Evolutionary conservation across 2,113 vertebrate genomes (phyloP).

Genomic region (Cynoglossus semilaevis): DNA sequence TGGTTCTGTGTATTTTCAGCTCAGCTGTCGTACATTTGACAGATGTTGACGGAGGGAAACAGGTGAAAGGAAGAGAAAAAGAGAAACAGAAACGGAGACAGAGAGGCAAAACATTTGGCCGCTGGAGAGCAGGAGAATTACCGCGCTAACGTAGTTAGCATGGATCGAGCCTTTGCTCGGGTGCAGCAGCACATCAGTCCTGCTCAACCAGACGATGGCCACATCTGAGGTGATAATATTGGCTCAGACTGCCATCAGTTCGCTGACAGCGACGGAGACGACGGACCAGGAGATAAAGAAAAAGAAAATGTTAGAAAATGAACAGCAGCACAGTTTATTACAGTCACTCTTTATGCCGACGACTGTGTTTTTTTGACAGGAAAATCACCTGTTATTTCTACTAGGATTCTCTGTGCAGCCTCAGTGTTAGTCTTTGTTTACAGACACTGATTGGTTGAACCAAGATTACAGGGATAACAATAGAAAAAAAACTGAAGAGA

Average conservation of each 20-base stretch:
- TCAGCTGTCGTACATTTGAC: slow-evolving; percentile 63
- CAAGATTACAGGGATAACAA: slow-evolving; percentile 34
- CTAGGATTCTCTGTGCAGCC: background rate
- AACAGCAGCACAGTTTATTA: background rate
- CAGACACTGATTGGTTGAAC: slow-evolving; percentile 29
- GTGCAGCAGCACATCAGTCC: slow-evolving; percentile 50
- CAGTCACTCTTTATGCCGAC: background rate
- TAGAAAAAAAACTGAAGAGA: slow-evolving; percentile 29
- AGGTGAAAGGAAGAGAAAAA: slow-evolving; percentile 20
- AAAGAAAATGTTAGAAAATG: background rate
- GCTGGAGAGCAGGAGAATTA: slow-evolving; percentile 64
- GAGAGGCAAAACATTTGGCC: slow-evolving; percentile 46
- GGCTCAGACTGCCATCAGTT: slow-evolving; percentile 19
- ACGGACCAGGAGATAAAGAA: slow-evolving; percentile 4
- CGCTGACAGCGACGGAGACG: slow-evolving; percentile 12
- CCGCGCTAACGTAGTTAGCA: slow-evolving; percentile 69
- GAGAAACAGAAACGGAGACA: slow-evolving; percentile 45
- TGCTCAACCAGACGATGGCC: slow-evolving; percentile 42
- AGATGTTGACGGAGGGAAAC: slow-evolving; percentile 55
- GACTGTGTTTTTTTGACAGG: background rate
- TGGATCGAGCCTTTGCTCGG: slow-evolving; percentile 51
- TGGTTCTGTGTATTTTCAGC: too few species aligned
- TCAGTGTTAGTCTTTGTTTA: slow-evolving; percentile 17
- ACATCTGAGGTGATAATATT: slow-evolving; percentile 38
- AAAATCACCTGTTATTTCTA: slow-evolving; percentile 10